phyloP scores from a whole-genome alignment of 2,888 invertebrate genomes.

The Harpalus rubripes region DNA sequence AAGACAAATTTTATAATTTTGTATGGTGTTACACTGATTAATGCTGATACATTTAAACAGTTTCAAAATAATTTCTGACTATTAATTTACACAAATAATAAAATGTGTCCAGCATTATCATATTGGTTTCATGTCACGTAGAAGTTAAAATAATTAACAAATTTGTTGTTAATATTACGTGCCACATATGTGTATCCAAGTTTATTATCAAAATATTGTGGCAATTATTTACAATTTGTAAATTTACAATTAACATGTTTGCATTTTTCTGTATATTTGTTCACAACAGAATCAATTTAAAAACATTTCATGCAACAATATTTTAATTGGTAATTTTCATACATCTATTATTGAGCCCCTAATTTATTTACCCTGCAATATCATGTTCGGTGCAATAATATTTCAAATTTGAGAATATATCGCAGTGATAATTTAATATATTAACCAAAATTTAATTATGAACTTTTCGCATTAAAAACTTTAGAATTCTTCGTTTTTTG shows the following conservation, averaged over 20 bases:
- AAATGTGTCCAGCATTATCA: not conserved
- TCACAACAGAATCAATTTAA: not conserved
- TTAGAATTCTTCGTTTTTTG: not conserved
- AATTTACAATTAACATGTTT: conserved; percentile 30
- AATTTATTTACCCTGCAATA: not conserved
- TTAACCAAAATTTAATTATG: conserved; percentile 31
- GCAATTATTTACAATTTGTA: not conserved
- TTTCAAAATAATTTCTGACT: too few species aligned
- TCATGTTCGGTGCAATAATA: not conserved
- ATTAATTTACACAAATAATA: too few species aligned
- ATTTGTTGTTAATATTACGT: not conserved
- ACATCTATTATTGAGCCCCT: not conserved
- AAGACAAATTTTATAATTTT: too few species aligned
- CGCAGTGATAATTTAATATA: not conserved
- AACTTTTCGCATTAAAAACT: conserved; percentile 25
- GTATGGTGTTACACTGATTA: too few species aligned
- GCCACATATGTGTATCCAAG: not conserved
- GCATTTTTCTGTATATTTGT: conserved; percentile 6
- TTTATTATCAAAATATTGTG: not conserved
- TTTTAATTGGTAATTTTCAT: not conserved
- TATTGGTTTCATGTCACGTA: not conserved
- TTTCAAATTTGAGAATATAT: not conserved
- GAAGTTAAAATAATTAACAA: not conserved
- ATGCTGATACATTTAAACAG: too few species aligned
- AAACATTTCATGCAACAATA: not conserved